A percentile compares a stretch with the other conserved stretches of the same genome.
Conservation (phyloP, 1,140 invertebrate genomes). For the Orchestia grillus region DNA sequence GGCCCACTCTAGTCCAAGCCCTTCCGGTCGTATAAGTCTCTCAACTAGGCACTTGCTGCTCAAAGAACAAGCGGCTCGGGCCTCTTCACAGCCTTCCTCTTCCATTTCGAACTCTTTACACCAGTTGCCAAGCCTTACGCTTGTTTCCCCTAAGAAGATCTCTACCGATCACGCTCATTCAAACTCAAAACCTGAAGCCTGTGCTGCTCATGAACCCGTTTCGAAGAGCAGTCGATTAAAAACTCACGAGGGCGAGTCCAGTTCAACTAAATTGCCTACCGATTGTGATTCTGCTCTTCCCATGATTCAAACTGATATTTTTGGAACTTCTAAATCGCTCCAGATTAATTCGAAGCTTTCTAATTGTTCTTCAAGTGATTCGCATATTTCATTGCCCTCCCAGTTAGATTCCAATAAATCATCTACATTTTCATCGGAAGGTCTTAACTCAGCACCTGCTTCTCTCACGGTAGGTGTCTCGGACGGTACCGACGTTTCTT, state of each 20-base stretch:
- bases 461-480: background rate
- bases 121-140: background rate
- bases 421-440: background rate
- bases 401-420: background rate
- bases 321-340: background rate
- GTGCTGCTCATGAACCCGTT: background rate
- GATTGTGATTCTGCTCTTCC: background rate
- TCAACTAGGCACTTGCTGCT: conserved; percentile 17
- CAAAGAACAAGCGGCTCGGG: background rate
- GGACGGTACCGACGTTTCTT: background rate
- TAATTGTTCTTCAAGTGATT: background rate
- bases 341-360: background rate
- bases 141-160: background rate
- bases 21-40: background rate
- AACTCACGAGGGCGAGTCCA: background rate
- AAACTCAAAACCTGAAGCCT: background rate
- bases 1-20: background rate
- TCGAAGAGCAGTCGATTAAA: background rate
- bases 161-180: background rate
- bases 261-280: background rate
- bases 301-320: background rate
- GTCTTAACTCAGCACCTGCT: background rate
- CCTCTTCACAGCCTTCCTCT: background rate
- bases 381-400: background rate
- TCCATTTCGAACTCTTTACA: background rate